A percentile compares a stretch with the other conserved stretches of the same genome.
Conservation (phyloP, 2,113 vertebrate species). For the Strix aluco region DNA sequence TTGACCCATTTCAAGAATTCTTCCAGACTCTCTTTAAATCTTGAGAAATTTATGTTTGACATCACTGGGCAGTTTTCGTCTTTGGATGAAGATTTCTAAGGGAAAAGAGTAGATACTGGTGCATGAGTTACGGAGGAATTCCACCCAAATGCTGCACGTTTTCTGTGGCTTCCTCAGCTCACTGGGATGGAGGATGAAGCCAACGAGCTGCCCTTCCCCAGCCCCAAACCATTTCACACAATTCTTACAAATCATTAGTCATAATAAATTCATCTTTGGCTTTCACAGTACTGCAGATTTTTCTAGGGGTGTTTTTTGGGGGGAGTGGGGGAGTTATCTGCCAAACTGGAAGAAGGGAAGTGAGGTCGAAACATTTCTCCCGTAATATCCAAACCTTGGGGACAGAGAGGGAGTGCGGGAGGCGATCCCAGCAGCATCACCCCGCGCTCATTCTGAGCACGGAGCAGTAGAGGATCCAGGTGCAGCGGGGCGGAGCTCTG, state of each 20-base stretch:
- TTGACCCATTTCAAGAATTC: constrained; percentile 18
- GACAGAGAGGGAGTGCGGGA: not conserved
- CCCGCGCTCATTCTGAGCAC: rapidly evolving
- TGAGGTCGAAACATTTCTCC: not conserved
- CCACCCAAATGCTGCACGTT: not conserved
- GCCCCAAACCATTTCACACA: not conserved
- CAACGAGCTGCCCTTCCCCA: not conserved
- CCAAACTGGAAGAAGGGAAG: not conserved
- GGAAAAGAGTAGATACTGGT: not conserved
- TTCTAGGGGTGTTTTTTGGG: not conserved
- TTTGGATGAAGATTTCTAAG: not conserved
- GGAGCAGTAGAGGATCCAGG: not conserved
- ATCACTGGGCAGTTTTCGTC: rapidly evolving
- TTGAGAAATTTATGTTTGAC: rapidly evolving
- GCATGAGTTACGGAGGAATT: not conserved
- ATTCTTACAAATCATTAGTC: not conserved
- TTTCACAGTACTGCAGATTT: not conserved
- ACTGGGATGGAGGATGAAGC: not conserved
- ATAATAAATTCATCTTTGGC: not conserved
- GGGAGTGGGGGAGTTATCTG: not conserved
- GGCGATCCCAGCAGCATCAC: not conserved
- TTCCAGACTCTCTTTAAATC: not conserved
- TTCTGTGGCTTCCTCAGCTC: not conserved
- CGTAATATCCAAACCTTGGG: not conserved
- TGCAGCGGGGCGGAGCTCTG: not conserved